Evolutionary conservation across 1,140 invertebrate genomes (phyloP).

Genomic region (Panagrolaimus sp.): DNA sequence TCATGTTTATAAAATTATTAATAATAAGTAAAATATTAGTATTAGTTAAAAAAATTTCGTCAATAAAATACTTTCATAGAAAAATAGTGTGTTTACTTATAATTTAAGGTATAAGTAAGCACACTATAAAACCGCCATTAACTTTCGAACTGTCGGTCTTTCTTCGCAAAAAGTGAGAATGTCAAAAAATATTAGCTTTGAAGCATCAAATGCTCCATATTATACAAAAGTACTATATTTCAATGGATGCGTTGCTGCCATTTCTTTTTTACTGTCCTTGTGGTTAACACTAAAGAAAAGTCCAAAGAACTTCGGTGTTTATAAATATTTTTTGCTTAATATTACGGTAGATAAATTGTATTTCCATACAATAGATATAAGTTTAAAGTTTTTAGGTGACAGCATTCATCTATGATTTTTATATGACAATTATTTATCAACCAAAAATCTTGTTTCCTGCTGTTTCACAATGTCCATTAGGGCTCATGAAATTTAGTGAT

Average conservation of each 20-base stretch:
- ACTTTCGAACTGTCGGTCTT: too few relatives aligned
- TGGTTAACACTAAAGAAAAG: background rate
- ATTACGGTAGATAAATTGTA: background rate
- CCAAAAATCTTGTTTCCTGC: constrained; percentile 6
- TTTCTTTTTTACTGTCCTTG: background rate
- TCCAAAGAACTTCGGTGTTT: background rate
- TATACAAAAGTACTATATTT: background rate
- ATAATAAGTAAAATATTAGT: too few relatives aligned
- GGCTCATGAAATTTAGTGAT: background rate
- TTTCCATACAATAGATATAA: too few relatives aligned
- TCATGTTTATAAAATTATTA: too few relatives aligned
- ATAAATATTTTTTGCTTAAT: constrained; percentile 11
- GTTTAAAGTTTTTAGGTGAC: too few relatives aligned
- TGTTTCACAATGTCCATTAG: background rate
- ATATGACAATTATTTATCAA: background rate
- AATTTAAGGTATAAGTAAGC: too few relatives aligned
- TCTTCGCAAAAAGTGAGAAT: too few relatives aligned
- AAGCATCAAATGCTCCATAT: background rate
- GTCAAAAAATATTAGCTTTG: background rate
- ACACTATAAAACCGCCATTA: too few relatives aligned
- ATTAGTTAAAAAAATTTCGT: too few relatives aligned
- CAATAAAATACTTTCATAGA: too few relatives aligned
- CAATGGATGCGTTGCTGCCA: background rate
- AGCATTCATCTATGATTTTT: background rate
- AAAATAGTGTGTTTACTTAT: too few relatives aligned